Conservation (phyloP, 1,140 invertebrate species). For the Drosophila lowei region DNA sequence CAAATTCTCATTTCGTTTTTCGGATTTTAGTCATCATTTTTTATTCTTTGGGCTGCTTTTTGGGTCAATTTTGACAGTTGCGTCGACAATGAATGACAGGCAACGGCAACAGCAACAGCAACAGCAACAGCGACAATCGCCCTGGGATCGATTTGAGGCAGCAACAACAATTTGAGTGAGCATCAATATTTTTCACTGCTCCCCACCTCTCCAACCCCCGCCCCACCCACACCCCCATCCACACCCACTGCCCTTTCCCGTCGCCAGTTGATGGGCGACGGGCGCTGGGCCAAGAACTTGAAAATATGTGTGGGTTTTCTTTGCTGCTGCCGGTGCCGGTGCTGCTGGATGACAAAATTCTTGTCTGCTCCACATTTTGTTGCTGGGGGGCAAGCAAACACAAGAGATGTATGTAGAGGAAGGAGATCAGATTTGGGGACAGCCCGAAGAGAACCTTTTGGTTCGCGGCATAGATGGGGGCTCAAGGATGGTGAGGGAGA, state of each 20-base stretch:
- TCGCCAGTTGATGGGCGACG: constrained; percentile 45
- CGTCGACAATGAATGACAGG: constrained; percentile 72
- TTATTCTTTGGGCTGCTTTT: constrained; percentile 46
- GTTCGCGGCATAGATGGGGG: no score
- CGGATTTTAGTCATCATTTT: constrained; percentile 32
- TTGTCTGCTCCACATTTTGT: constrained; percentile 28
- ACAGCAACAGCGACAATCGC: constrained; percentile 15
- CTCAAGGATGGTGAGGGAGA: no score
- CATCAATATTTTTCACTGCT: constrained; percentile 37
- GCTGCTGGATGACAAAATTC: constrained; percentile 4
- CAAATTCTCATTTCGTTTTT: constrained; percentile 48
- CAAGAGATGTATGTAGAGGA: no score
- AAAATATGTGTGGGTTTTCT: constrained; percentile 44
- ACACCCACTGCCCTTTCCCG: background rate
- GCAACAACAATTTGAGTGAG: constrained; percentile 9
- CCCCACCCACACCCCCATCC: constrained; percentile 7
- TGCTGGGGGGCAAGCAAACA: background rate
- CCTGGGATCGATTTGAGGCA: constrained; percentile 55
- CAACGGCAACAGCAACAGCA: constrained; percentile 22
- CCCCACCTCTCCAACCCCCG: no score
- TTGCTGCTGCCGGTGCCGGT: background rate
- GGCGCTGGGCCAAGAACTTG: constrained; percentile 77
- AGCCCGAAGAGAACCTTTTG: no score
- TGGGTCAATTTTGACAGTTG: constrained; percentile 79
- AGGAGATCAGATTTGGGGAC: no score